Evolutionary conservation across 1,140 invertebrate genomes (phyloP), one percentile per base, ranked within the genome.

Genomic region (Philaenus spumarius): DNA sequence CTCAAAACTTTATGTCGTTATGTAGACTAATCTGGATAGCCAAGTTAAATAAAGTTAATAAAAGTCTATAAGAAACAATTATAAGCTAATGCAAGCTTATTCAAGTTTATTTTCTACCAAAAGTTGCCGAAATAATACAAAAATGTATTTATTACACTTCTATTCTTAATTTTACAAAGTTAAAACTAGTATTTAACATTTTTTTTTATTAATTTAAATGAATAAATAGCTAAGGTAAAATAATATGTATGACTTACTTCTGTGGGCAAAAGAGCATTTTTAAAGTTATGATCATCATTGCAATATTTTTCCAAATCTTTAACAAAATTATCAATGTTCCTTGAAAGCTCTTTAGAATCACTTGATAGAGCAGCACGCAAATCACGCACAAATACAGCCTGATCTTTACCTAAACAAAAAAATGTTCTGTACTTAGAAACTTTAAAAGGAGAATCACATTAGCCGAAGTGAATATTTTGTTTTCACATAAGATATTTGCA

Each of bases 271-370:
- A 57, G 22, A 1, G 43, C 43, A 57, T 37, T 46, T 37, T 57
- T 57, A 1, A 57, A 57, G 34, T 45, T 35, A 20, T 57, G 34
- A 17, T 47, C 14, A 11, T 47, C 20, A 35, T 11, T 17, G 30
- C 43, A 47, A 57, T 57, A 57, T 14, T 34, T 43, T 47, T 57
- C 46, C 20, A 57, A 57, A n/a, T 57, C 55, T 48, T 47, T 48
- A 40, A 57, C 35, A 22, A 57, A 26, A 6, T 48, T 22, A 19
- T 57, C 24, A 26, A 57, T 43, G 30, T 57, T 57, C 15, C 46
- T 47, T 30, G 43, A 45, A 7, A 34, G 6, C 1, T 46, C 43
- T 12, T 34, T 43, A 15, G 20, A 26, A 48, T 47, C 34, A 20
- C 14, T 14, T n/a, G 39, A 48, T 19, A 57, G 15, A 26, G 46